These are phyloP conservation scores for Xiphorhynchus elegans DNA, from an alignment of 2,113 vertebrate genomes.

Conservation along the genomic window DNA sequence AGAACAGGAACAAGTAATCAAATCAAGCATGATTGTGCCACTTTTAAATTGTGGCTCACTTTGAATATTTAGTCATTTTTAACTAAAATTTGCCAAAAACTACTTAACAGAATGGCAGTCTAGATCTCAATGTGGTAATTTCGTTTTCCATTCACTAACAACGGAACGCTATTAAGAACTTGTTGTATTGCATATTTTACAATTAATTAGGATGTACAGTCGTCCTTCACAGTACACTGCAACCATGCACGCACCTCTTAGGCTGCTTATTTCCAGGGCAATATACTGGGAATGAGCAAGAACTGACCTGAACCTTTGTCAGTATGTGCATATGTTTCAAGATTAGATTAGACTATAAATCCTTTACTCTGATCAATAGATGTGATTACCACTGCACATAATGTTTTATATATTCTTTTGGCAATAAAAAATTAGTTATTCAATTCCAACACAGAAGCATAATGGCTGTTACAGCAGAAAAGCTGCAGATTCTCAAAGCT, in stretches of 20 bases:
- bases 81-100: not conserved
- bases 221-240: not conserved
- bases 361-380: not conserved
- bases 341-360: not conserved
- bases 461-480: not conserved
- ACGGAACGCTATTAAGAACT: not conserved
- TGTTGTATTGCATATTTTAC: rapidly evolving
- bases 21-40: not conserved
- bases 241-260: not conserved
- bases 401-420: not conserved
- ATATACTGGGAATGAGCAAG: rapidly evolving
- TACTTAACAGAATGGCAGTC: not conserved
- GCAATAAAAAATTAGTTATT: not conserved
- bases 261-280: not conserved
- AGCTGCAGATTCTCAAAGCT: not conserved
- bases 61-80: not conserved
- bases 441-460: not conserved
- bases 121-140: not conserved
- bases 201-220: not conserved
- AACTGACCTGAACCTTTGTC: not conserved
- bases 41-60: not conserved
- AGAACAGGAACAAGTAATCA: not conserved
- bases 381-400: not conserved
- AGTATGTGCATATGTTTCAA: not conserved
- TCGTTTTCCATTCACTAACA: not conserved